These are phyloP conservation scores for Syngnathus floridae DNA, from an alignment of 2,113 vertebrate species.

Conservation along the genomic window DNA sequence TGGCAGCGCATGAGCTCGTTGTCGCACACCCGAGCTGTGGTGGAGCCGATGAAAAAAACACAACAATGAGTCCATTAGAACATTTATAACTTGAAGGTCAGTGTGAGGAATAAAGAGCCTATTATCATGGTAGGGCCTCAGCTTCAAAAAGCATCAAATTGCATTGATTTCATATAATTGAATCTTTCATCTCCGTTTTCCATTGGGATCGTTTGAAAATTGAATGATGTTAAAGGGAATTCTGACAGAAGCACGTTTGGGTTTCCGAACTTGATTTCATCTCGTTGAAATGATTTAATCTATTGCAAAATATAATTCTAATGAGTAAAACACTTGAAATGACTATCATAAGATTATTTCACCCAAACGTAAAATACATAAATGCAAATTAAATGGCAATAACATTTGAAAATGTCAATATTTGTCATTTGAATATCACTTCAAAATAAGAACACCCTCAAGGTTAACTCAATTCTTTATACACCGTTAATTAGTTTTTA, in stretches of 20 bases:
- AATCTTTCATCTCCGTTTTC: not conserved
- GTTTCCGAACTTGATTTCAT: not conserved
- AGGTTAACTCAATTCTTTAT: not conserved
- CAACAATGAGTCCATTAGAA: slow-evolving; percentile 24
- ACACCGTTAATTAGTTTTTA: not conserved
- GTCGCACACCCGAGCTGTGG: slow-evolving; percentile 90
- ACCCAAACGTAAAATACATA: not conserved
- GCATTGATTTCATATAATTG: slow-evolving; percentile 8
- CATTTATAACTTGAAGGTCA: slow-evolving; percentile 21
- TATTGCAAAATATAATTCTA: not conserved
- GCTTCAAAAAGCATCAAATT: not conserved
- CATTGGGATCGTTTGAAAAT: not conserved
- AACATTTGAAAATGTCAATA: slow-evolving; percentile 1
- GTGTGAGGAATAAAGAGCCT: not conserved
- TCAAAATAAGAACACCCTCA: not conserved
- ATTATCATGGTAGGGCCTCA: not conserved
- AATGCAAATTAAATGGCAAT: not conserved
- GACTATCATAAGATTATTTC: not conserved
- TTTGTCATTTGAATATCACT: not conserved
- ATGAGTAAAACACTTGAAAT: not conserved
- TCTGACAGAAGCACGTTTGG: not conserved
- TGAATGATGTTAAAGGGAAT: not conserved
- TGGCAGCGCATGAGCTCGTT: slow-evolving; percentile 92
- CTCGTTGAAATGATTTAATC: not conserved
- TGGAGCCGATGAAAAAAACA: slow-evolving; percentile 31